A percentile compares a stretch with the other conserved stretches of the same genome.
Conservation (phyloP, 1,140 invertebrate genomes). For the Lepidurus couesii region DNA sequence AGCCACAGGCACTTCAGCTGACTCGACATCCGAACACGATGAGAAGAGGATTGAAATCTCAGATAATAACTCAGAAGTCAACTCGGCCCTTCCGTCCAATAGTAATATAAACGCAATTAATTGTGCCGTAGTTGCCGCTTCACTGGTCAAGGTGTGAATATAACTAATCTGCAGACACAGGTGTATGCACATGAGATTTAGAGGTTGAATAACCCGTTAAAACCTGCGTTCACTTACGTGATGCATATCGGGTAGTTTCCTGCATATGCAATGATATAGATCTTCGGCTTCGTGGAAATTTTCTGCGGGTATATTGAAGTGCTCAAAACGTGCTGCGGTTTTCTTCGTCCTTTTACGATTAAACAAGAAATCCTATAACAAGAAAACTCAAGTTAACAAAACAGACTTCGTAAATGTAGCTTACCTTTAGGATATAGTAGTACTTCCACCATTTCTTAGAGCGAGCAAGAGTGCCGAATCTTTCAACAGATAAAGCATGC, state of each 20-base stretch:
- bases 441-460: neutral
- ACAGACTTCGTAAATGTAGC: neutral
- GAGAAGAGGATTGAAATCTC: conserved; percentile 61
- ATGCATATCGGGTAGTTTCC: conserved; percentile 4
- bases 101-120: conserved; percentile 33
- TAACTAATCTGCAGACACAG: conserved; percentile 14
- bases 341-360: conserved; percentile 26
- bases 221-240: neutral
- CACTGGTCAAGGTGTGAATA: conserved; percentile 26
- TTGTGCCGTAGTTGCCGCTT: conserved; percentile 27
- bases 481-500: conserved; percentile 45
- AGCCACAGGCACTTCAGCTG: conserved; percentile 57
- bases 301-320: neutral
- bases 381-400: neutral
- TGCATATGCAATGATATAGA: neutral
- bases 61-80: conserved; percentile 53
- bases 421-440: neutral
- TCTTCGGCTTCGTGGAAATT: conserved; percentile 20
- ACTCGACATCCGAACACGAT: conserved; percentile 58
- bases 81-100: conserved; percentile 43
- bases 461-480: conserved; percentile 41
- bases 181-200: neutral
- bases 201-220: neutral
- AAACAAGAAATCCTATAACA: conserved; percentile 25
- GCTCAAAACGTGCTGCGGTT: conserved; percentile 24